Conservation (phyloP, 1,140 invertebrate species). For the Zaprionus capensis region DNA sequence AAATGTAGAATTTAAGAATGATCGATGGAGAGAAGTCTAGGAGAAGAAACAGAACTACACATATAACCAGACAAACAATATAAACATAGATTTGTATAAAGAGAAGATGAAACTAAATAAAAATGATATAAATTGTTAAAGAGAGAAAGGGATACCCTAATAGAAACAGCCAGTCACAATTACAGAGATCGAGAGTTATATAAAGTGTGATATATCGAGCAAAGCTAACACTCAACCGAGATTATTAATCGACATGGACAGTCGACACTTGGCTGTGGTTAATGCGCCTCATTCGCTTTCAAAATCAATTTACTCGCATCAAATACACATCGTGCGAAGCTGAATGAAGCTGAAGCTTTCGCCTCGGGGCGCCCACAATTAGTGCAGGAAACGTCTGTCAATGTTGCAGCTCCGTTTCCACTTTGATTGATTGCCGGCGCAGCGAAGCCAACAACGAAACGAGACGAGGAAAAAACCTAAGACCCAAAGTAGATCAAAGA, state of each 20-base stretch:
- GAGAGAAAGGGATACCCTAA: neutral
- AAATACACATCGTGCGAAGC: conserved; percentile 57
- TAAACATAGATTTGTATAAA: neutral
- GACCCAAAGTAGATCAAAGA: conserved; percentile 60
- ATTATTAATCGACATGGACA: conserved; percentile 65
- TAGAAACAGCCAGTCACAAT: neutral
- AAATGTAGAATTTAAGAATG: neutral
- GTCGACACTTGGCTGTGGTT: conserved; percentile 48
- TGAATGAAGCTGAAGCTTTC: conserved; percentile 42
- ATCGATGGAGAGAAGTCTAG: neutral
- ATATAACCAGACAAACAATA: neutral
- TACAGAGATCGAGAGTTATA: neutral
- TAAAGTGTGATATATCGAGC: neutral
- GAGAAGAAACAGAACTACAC: neutral
- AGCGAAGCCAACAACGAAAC: neutral
- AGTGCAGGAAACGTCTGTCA: conserved; percentile 74
- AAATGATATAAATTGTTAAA: neutral
- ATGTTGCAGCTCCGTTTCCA: conserved; percentile 31
- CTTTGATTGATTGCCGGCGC: conserved; percentile 32
- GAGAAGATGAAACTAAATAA: neutral
- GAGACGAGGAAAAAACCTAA: neutral
- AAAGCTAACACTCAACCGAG: neutral
- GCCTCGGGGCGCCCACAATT: conserved; percentile 26
- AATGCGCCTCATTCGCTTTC: conserved; percentile 62
- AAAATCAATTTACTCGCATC: conserved; percentile 73